Evolutionary conservation across 2,888 invertebrate species (phyloP), one percentile per base, ranked within the genome.

Genomic region (Tetragnatha montana): DNA sequence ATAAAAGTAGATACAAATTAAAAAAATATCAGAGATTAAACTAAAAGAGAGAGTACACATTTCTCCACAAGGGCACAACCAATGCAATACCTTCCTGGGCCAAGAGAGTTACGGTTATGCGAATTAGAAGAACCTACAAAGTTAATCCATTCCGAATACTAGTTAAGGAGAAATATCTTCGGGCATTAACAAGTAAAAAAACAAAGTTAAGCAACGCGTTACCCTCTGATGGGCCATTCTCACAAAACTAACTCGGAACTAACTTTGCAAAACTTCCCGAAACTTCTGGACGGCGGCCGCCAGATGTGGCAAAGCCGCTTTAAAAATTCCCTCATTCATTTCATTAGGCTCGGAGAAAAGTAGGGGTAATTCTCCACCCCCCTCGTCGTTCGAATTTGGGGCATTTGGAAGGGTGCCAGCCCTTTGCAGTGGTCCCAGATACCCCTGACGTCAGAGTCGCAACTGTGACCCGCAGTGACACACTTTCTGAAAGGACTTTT

Each of bases 361-460:
- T 60, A 49, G 75, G 71, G 81, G 60, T 50, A 79, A 51, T 71
- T 22, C 14, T 81, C 81, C 84, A 75, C 85, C 85, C 89, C 60
- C 89, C 81, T 89, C 78, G 81, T 89, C 89, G 85, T 75, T 50
- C 81, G 85, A 89, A 89, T 89, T 85, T 84, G 81, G 89, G 89
- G 81, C 87, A 81, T 89, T 89, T 89, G 89, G 89, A 89, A 76
- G 76, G 73, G 83, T 89, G 89, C 89, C 89, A 89, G 81, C 70
- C 85, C 89, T 89, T 89, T 89, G 89, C 89, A 89, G 89, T 81
- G 85, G 89, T 85, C 73, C 85, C 85, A 60, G 81, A 35, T 81
- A 70, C 75, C 60, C 17, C 17, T 89, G 89, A 89, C 89, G 89
- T 89, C 89, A 85, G 19, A 89, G 85, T 85, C 89, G 89, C 89